These are phyloP conservation scores for Tachyglossus aculeatus DNA, from an alignment of 2,797 vertebrate genomes.

Conservation along the genomic window DNA sequence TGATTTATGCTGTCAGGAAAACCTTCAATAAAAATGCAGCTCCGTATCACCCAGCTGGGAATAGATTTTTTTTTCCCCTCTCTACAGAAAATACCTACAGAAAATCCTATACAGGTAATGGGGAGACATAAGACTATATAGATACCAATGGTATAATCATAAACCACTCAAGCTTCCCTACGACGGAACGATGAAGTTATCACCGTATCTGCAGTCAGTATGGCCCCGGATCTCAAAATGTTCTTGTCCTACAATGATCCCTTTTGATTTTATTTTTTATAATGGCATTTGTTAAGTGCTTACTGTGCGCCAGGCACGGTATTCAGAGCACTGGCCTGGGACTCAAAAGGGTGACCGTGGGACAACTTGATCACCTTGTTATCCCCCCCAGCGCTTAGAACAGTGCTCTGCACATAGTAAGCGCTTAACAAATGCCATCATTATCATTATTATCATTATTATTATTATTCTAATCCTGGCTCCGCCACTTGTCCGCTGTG, in stretches of 20 bases:
- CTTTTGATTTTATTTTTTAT: no score
- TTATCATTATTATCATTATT: no score
- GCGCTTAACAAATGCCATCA: no score
- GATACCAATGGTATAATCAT: slow-evolving; percentile 24
- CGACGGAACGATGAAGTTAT: neutral
- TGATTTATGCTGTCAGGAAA: slow-evolving; percentile 57
- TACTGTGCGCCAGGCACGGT: no score
- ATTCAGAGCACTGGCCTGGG: no score
- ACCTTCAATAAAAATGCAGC: slow-evolving; percentile 58
- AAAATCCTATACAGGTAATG: slow-evolving; percentile 53
- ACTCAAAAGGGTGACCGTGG: no score
- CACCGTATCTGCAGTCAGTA: slow-evolving; percentile 3
- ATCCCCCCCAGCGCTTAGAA: no score
- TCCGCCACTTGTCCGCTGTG: no score
- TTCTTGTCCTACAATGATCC: neutral
- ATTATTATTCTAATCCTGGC: no score
- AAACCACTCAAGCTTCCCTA: slow-evolving; percentile 37
- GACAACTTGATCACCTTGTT: no score
- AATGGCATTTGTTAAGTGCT: no score
- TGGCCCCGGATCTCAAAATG: neutral
- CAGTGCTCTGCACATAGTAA: no score
- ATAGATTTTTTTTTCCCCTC: slow-evolving; percentile 24
- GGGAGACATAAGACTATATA: slow-evolving; percentile 33
- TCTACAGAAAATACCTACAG: slow-evolving; percentile 26
- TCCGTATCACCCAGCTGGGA: slow-evolving; percentile 42